A percentile compares a stretch with the other conserved stretches of the same genome.
phyloP scores from a whole-genome alignment of 2,113 vertebrate species.

The Caracal caracal region DNA sequence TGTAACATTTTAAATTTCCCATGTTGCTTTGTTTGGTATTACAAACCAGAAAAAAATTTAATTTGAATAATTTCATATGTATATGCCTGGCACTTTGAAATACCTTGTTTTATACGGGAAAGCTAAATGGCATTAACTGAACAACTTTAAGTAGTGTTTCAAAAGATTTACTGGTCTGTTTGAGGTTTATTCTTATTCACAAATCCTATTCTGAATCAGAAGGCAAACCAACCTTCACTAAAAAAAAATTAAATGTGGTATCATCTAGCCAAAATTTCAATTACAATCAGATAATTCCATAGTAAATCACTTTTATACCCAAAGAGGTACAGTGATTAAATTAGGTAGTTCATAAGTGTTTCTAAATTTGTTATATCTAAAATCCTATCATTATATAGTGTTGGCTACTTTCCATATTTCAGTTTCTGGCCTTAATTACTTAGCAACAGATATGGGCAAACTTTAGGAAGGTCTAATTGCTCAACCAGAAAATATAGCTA shows the following conservation, averaged over 20 bases:
- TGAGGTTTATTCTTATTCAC: slow-evolving; percentile 24
- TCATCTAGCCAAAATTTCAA: not conserved
- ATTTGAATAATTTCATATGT: not conserved
- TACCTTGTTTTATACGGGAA: slow-evolving; percentile 20
- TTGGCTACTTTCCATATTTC: slow-evolving; percentile 31
- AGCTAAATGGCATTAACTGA: slow-evolving; percentile 23
- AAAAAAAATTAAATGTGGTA: not conserved
- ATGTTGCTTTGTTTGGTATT: slow-evolving; percentile 32
- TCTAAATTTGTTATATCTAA: not conserved
- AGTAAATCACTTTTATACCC: slow-evolving; percentile 32
- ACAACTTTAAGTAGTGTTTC: not conserved
- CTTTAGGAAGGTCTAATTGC: not conserved
- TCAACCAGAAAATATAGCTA: slow-evolving; percentile 11
- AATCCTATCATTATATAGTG: slow-evolving; percentile 10
- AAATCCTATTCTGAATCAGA: slow-evolving; percentile 31
- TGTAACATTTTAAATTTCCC: not conserved
- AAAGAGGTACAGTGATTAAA: slow-evolving; percentile 7
- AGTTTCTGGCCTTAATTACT: not conserved
- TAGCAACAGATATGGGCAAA: not conserved
- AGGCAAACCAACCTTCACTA: slow-evolving; percentile 25
- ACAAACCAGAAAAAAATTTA: not conserved
- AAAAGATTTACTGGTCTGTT: not conserved
- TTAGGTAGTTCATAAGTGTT: not conserved
- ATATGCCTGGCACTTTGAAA: not conserved
- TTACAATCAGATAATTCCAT: not conserved